A percentile compares a stretch with the other conserved stretches of the same genome.
Conservation (phyloP, 1,140 invertebrate genomes). For the Dinothrombium tinctorium region DNA sequence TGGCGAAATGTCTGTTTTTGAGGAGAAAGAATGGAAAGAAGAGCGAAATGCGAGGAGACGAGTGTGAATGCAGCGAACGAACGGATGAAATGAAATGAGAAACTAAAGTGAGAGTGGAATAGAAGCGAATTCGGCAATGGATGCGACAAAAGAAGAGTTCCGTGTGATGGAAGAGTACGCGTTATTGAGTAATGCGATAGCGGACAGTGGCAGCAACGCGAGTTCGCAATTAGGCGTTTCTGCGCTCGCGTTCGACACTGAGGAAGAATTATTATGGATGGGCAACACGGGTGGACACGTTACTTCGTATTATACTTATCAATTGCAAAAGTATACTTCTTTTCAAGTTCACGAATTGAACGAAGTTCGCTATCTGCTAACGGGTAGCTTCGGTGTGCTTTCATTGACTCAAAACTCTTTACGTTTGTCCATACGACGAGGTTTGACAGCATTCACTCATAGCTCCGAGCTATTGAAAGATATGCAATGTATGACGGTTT, state of each 20-base stretch:
- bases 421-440: constrained; percentile 55
- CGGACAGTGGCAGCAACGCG: background rate
- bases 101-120: no score
- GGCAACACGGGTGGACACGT: constrained; percentile 90
- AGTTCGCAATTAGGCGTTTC: constrained; percentile 36
- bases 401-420: constrained; percentile 54
- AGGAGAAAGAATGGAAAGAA: no score
- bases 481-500: constrained; percentile 65
- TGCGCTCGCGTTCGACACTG: constrained; percentile 54
- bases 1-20: no score
- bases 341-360: constrained; percentile 55
- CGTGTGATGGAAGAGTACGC: no score
- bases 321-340: constrained; percentile 68
- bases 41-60: no score
- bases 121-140: no score
- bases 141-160: no score
- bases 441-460: constrained; percentile 64
- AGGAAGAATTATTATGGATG: constrained; percentile 80
- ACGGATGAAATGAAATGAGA: no score
- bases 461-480: constrained; percentile 57
- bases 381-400: constrained; percentile 34
- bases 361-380: constrained; percentile 36
- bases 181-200: background rate
- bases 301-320: constrained; percentile 69
- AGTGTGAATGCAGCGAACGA: no score